These are phyloP conservation scores for Apteryx owenii DNA, from an alignment of 2,113 vertebrate species.

Conservation along the genomic window DNA sequence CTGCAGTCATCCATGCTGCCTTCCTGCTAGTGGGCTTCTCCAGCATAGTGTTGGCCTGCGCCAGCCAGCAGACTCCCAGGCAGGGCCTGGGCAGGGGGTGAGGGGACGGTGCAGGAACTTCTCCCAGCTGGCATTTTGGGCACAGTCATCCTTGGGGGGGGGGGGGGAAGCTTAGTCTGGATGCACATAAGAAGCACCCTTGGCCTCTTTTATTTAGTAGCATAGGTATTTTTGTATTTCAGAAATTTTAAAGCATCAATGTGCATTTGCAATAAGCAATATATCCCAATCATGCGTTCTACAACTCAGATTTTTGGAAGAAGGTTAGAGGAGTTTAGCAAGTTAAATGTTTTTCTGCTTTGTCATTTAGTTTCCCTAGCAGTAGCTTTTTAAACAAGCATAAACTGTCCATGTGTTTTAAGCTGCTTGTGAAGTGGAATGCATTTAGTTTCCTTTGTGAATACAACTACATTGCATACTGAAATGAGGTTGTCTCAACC, in stretches of 20 bases:
- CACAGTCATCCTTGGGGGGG: not conserved
- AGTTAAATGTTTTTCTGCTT: not conserved
- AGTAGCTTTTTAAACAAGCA: not conserved
- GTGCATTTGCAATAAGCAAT: not conserved
- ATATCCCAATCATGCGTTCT: not conserved
- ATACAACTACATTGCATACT: not conserved
- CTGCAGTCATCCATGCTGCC: not conserved
- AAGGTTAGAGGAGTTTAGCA: not conserved
- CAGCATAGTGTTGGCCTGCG: not conserved
- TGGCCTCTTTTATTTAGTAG: not conserved
- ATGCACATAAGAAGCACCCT: not conserved
- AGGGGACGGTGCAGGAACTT: not conserved
- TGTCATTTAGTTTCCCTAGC: not conserved
- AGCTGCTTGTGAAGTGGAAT: not conserved
- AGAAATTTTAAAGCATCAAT: not conserved
- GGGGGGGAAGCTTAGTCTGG: not conserved
- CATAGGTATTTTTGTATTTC: not conserved
- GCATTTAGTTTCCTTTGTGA: not conserved
- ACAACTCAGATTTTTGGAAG: not conserved
- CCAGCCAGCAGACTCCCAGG: not conserved
- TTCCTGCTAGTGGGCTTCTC: not conserved
- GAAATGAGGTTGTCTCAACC: not conserved
- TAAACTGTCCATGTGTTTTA: not conserved
- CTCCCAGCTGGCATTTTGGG: rapidly evolving
- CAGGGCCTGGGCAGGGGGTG: rapidly evolving